Evolutionary conservation across 2,888 invertebrate species (phyloP).

Genomic region (Elysia crispata): DNA sequence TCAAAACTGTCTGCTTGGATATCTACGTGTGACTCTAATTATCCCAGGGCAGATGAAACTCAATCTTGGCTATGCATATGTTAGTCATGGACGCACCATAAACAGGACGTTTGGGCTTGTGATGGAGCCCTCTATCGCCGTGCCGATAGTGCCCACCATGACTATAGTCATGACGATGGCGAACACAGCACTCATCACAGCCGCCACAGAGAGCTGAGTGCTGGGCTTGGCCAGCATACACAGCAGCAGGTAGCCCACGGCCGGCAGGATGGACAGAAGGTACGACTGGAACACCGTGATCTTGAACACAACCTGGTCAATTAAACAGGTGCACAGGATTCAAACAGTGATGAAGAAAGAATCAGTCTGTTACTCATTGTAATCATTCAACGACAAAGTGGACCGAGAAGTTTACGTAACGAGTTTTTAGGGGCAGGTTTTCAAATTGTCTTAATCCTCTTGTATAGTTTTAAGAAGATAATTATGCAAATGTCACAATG

Average conservation of each 20-base stretch:
- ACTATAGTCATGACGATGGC: conserved; percentile 99
- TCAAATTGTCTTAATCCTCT: too few species aligned
- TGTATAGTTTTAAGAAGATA: too few species aligned
- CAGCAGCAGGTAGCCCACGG: conserved; percentile 2
- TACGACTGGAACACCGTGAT: conserved; percentile 24
- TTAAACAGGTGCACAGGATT: neutral
- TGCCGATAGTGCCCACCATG: conserved; percentile 97
- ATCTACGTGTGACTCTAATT: too few species aligned
- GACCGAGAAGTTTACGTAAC: too few species aligned
- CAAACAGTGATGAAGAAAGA: too few species aligned
- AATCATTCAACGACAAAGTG: too few species aligned
- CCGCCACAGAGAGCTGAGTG: conserved; percentile 67
- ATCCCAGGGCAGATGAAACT: too few species aligned
- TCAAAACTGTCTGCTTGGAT: too few species aligned
- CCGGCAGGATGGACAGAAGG: conserved; percentile 12
- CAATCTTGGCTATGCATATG: too few species aligned
- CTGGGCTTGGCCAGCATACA: conserved; percentile 5
- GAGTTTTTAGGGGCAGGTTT: too few species aligned
- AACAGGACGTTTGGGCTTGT: conserved; percentile 70
- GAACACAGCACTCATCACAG: conserved; percentile 86
- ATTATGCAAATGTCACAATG: too few species aligned
- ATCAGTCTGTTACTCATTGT: too few species aligned
- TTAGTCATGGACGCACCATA: conserved; percentile 53
- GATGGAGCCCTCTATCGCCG: conserved; percentile 95
- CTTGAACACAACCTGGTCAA: conserved; percentile 32